These are phyloP conservation scores for Nemotelus nigrinus DNA, from an alignment of 2,888 invertebrate species.

Conservation along the genomic window DNA sequence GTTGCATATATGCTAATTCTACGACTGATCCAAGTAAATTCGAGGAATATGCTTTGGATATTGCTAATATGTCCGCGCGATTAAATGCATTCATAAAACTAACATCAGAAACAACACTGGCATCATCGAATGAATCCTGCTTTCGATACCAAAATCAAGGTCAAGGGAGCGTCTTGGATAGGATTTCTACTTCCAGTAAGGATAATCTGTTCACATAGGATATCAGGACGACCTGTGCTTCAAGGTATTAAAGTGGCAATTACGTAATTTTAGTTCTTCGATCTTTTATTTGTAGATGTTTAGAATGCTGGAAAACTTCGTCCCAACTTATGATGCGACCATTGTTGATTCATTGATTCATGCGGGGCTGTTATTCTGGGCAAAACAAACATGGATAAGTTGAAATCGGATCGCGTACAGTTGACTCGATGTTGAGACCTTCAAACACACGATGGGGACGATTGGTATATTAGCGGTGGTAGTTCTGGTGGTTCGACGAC, in stretches of 20 bases:
- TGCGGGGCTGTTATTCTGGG: conserved; percentile 85
- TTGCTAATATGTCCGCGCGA: conserved; percentile 64
- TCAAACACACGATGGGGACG: conserved; percentile 66
- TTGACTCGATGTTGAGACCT: conserved; percentile 89
- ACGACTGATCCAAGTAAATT: conserved; percentile 58
- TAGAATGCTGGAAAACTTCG: conserved; percentile 86
- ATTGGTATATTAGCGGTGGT: conserved; percentile 88
- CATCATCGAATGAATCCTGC: conserved; percentile 71
- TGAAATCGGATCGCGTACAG: conserved; percentile 96
- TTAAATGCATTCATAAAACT: conserved; percentile 83
- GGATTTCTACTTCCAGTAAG: conserved; percentile 89
- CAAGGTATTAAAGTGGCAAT: conserved; percentile 59
- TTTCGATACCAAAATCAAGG: conserved; percentile 69
- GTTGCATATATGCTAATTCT: conserved; percentile 44
- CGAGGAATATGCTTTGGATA: conserved; percentile 58
- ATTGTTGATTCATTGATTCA: conserved; percentile 79
- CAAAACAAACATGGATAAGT: conserved; percentile 98
- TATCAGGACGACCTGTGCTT: conserved; percentile 81
- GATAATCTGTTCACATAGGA: conserved; percentile 91
- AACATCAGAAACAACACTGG: conserved; percentile 71
- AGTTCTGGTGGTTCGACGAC: conserved; percentile 98
- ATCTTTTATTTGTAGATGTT: conserved; percentile 52
- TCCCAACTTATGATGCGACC: conserved; percentile 91
- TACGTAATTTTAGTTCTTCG: too few relatives aligned
- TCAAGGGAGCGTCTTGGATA: conserved; percentile 72